These are phyloP conservation scores for Crocallis elinguaria DNA, from an alignment of 2,888 invertebrate species.

Conservation along the genomic window DNA sequence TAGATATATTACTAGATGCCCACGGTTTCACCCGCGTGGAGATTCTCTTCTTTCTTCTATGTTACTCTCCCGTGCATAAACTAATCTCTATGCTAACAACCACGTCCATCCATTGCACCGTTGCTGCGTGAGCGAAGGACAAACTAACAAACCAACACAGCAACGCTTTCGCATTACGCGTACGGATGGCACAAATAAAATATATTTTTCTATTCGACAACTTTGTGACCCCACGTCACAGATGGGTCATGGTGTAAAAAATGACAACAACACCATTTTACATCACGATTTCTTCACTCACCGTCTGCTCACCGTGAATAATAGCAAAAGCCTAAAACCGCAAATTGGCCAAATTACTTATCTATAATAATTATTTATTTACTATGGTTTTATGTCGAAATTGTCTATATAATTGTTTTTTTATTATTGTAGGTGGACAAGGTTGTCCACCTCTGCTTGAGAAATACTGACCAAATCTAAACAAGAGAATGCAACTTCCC, in stretches of 20 bases:
- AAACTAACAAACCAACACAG: too few relatives aligned
- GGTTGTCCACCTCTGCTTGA: background rate
- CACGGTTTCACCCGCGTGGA: too few relatives aligned
- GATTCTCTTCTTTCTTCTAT: too few relatives aligned
- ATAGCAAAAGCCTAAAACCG: background rate
- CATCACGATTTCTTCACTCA: background rate
- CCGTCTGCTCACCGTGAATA: background rate
- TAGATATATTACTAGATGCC: too few relatives aligned
- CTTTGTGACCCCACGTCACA: background rate
- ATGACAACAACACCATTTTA: background rate
- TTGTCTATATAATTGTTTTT: background rate
- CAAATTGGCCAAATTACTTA: background rate
- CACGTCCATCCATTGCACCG: too few relatives aligned
- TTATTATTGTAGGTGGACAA: background rate
- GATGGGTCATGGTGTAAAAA: slow-evolving; percentile 11
- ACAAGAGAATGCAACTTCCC: slow-evolving; percentile 23
- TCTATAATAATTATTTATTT: background rate
- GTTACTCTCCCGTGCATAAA: too few relatives aligned
- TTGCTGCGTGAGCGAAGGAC: too few relatives aligned
- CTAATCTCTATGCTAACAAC: too few relatives aligned
- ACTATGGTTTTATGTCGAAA: background rate
- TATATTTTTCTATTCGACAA: too few relatives aligned
- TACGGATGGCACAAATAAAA: too few relatives aligned
- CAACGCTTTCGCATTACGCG: too few relatives aligned
- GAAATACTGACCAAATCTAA: slow-evolving; percentile 4